Conservation (phyloP, 2,888 invertebrate species). For the Andricus quercusramuli region DNA sequence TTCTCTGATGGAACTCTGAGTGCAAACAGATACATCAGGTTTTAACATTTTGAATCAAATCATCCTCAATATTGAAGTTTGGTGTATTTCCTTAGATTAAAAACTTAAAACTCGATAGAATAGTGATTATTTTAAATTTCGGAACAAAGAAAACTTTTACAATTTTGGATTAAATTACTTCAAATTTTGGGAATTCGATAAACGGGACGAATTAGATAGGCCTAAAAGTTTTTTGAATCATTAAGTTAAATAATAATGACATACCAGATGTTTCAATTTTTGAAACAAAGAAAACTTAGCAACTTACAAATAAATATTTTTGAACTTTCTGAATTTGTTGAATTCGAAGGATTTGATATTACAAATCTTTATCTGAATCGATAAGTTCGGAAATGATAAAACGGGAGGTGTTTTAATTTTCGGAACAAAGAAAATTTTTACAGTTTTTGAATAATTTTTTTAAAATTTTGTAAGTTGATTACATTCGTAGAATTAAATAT, state of each 20-base stretch:
- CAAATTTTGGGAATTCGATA: not conserved
- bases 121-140: not conserved
- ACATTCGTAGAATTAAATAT: too few species aligned
- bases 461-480: too few species aligned
- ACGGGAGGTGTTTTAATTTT: not conserved
- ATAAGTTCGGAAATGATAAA: too few species aligned
- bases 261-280: not conserved
- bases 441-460: too few species aligned
- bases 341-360: too few species aligned
- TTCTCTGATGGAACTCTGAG: not conserved
- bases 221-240: not conserved
- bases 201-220: not conserved
- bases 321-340: too few species aligned
- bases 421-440: too few species aligned
- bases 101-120: not conserved
- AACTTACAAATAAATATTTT: too few species aligned
- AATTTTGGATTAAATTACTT: not conserved
- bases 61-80: not conserved
- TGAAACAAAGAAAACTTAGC: too few species aligned
- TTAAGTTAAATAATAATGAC: not conserved
- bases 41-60: not conserved
- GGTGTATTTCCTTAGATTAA: not conserved
- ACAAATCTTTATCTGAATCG: too few species aligned
- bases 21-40: conserved; percentile 27
- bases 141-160: not conserved